phyloP scores from a whole-genome alignment of 1,140 invertebrate species.

The Drosophila ananassae region DNA sequence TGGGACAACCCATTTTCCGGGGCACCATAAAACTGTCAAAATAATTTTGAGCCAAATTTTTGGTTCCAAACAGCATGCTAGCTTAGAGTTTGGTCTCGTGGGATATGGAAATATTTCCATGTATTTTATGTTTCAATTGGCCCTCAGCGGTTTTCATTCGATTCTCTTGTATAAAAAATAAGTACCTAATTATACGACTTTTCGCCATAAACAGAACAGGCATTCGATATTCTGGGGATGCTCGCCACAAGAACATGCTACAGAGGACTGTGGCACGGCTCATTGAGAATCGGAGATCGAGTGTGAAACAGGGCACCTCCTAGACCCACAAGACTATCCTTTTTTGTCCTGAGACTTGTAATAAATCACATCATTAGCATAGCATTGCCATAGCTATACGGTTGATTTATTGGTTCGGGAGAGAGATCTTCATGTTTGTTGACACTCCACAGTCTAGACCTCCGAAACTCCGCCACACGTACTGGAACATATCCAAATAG shows the following conservation, averaged over 20 bases:
- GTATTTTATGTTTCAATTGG: conserved; percentile 39
- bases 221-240: conserved; percentile 28
- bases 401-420: conserved; percentile 59
- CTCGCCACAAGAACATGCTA: neutral
- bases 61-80: conserved; percentile 1
- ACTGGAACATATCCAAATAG: neutral
- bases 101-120: conserved; percentile 63
- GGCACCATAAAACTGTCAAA: conserved; percentile 74
- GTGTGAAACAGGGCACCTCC: conserved; percentile 71
- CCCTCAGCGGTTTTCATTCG: conserved; percentile 41
- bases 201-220: conserved; percentile 51
- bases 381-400: conserved; percentile 42
- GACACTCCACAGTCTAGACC: conserved; percentile 32
- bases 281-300: conserved; percentile 65
- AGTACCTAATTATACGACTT: conserved; percentile 50
- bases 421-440: conserved; percentile 63
- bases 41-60: conserved; percentile 57
- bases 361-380: conserved; percentile 79
- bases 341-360: conserved; percentile 48
- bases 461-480: conserved; percentile 22
- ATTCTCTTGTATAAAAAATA: conserved; percentile 21
- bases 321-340: conserved; percentile 34
- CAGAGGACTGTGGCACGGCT: conserved; percentile 34
- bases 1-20: conserved; percentile 43
- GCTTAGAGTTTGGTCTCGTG: conserved; percentile 48